Base-by-base conservation (phyloP, 2,888 invertebrate genomes). In the Mythimna lalbum region DNA sequence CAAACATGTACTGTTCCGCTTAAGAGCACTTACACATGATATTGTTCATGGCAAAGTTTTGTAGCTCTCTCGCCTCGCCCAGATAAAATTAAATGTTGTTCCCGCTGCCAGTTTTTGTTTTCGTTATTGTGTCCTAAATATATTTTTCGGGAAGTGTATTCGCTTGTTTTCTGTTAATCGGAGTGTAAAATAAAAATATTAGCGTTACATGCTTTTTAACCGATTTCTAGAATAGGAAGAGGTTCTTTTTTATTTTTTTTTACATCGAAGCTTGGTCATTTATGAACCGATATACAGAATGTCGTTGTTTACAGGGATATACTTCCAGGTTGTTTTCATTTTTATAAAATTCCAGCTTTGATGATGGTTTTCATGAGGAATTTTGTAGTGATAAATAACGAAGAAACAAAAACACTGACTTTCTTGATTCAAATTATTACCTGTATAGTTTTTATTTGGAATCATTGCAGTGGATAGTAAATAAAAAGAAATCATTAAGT, bases 1-100 rank as follows among this genome's bases (percentile, higher is more conserved):
- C 92, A 92, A 90, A 90, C 89, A 87, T 88, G 89, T 89, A 89
- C 84, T 75, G 83, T 84, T 83, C 84, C 85, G 84, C 80, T 86
- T 86, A 86, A 89, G 85, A 80, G 83, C 83, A 84, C 83, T 81
- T 78, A 80, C 83, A 85, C 82, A 88, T 83, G 84, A 85, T 85
- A 83, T 83, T 85, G 83, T 84, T 76, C 69, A 69, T 69, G 62
- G 66, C 57, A 76, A 77, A 84, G 73, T 82, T 82, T 64, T 73
- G 73, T 50, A 78, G 66, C 62, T 76, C 64, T 77, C 65, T 70
- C 79, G 70, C 80, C 82, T 73, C 69, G 68, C 66, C 49, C 57
- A 69, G 71, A 81, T 82, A 72, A 84, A 81, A 84, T 82, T 78
- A 75, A 78, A 81, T 83, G 81, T 83, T 81, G 56, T 61, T 73